Evolutionary conservation across 2,888 invertebrate genomes (phyloP).

Genomic region (Harpagoxenus sublaevis): DNA sequence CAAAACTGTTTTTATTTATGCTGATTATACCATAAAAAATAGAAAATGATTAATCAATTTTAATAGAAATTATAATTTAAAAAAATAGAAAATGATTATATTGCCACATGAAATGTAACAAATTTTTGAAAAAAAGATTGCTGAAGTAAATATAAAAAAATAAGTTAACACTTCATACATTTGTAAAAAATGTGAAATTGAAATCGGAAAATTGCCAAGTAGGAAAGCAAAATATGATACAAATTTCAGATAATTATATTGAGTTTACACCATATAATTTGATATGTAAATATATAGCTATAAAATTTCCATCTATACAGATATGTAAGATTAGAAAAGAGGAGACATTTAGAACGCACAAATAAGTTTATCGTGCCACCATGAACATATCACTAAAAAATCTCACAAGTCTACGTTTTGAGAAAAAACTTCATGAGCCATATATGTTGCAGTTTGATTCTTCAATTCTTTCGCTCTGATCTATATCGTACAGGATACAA

Average conservation of each 20-base stretch:
- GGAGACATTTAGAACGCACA: not conserved
- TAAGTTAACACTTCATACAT: too few species aligned
- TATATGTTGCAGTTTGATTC: not conserved
- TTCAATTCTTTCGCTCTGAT: not conserved
- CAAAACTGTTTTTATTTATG: too few species aligned
- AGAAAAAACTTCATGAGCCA: not conserved
- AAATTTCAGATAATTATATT: not conserved
- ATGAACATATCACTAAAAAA: not conserved
- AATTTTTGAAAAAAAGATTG: too few species aligned
- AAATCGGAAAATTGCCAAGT: too few species aligned
- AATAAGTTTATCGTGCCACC: not conserved
- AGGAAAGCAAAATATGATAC: too few species aligned
- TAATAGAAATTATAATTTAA: too few species aligned
- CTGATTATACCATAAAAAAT: too few species aligned
- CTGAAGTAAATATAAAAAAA: too few species aligned
- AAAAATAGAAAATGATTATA: too few species aligned
- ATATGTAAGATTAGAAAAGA: not conserved
- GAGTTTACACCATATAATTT: not conserved
- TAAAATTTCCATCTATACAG: not conserved
- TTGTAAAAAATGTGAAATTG: too few species aligned
- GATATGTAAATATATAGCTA: not conserved
- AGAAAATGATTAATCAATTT: too few species aligned
- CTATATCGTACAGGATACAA: not conserved
- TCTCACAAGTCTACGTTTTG: not conserved
- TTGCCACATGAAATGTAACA: too few species aligned